Evolutionary conservation across 2,797 vertebrate species (phyloP).

Genomic region (Choloepus didactylus): DNA sequence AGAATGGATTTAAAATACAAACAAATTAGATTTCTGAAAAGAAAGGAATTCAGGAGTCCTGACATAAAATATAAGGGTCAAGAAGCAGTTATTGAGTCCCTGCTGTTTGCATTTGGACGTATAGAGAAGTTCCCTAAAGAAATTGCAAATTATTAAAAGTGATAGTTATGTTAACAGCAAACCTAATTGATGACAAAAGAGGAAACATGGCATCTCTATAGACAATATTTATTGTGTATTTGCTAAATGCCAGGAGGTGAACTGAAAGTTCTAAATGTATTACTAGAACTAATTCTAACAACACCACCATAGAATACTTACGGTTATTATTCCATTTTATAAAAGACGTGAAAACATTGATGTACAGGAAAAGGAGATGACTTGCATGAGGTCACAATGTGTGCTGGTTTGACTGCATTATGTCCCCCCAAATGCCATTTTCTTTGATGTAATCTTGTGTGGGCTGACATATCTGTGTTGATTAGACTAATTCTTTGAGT

Average conservation of each 20-base stretch:
- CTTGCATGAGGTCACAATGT: neutral
- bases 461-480: no score
- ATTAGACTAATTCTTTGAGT: no score
- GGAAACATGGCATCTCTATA: neutral
- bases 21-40: slow-evolving; percentile 7
- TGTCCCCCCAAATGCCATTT: no score
- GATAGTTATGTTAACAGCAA: neutral
- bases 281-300: slow-evolving; percentile 1
- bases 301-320: neutral
- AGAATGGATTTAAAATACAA: neutral
- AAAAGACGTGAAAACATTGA: slow-evolving; percentile 20
- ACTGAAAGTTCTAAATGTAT: slow-evolving; percentile 24
- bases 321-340: slow-evolving; percentile 29
- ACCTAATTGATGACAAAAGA: neutral
- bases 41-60: neutral
- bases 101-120: slow-evolving; percentile 6
- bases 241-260: neutral
- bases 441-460: no score
- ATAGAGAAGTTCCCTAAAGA: neutral
- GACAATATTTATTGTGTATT: neutral
- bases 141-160: neutral
- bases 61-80: neutral
- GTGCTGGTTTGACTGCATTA: no score
- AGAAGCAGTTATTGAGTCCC: neutral
- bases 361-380: neutral